Evolutionary conservation across 2,113 vertebrate species (phyloP).

Genomic region (Cyphomyrus discorhynchus): DNA sequence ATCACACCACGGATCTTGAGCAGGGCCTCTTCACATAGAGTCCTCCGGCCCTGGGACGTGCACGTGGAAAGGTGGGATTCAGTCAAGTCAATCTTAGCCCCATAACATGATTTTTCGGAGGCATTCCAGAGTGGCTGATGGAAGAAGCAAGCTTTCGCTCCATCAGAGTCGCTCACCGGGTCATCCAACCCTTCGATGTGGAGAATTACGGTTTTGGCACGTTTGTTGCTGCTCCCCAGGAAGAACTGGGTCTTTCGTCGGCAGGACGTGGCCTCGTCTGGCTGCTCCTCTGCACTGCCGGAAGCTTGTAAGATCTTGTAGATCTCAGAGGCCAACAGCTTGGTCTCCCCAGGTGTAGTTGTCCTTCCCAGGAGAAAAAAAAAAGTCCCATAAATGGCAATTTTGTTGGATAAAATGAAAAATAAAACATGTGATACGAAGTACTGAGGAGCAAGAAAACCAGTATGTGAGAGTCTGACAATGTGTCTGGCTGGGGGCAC

Average conservation of each 20-base stretch:
- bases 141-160: not conserved
- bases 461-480: not conserved
- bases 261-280: slow-evolving; percentile 63
- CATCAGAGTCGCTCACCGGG: slow-evolving; percentile 59
- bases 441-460: not conserved
- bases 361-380: slow-evolving; percentile 35
- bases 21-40: slow-evolving; percentile 82
- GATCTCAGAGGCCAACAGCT: slow-evolving; percentile 80
- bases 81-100: not conserved
- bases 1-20: slow-evolving; percentile 91
- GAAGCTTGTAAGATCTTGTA: slow-evolving; percentile 79
- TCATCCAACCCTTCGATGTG: slow-evolving; percentile 89
- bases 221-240: slow-evolving; percentile 82
- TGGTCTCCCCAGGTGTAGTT: slow-evolving; percentile 85
- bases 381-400: slow-evolving; percentile 10
- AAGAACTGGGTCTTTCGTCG: slow-evolving; percentile 86
- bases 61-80: not conserved
- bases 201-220: slow-evolving; percentile 83
- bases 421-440: not conserved
- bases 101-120: not conserved
- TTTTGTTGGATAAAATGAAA: not conserved
- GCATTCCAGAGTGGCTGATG: not conserved
- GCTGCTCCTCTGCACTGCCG: slow-evolving; percentile 52
- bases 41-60: slow-evolving; percentile 68
- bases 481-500: not conserved